Evolutionary conservation across 2,797 vertebrate species (phyloP), one percentile per base, ranked within the genome.

Genomic region (Tadarida brasiliensis): DNA sequence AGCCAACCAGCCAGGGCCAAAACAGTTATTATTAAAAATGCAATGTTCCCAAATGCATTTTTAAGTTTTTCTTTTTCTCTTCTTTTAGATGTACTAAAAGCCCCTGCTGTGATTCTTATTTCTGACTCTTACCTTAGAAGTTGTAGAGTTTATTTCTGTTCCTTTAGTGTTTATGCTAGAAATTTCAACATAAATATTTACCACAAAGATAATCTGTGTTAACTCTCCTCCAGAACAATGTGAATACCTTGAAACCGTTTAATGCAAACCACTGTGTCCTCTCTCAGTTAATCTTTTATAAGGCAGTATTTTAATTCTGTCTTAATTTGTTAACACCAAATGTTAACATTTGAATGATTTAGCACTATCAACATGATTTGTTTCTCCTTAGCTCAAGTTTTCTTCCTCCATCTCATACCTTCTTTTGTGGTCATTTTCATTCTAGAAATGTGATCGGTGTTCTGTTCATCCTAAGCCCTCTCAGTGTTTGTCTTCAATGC

Each of bases 381-480:
- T 84, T 28, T 63, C 49, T 65, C 68, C 65, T 91, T 61, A 71
- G 33, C 7, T 96, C 33, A 85, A 35, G 14, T 65, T 93, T 96
- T 93, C 44, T n/a, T 70, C 22, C 77, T 76, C 16, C n/a, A 67
- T 92, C 9, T 81, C 33, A 39, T 4, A 47, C 7, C 3, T 59
- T 68, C 33, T 17, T n/a, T 22, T 56, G 11, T 39, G 6, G 7
- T 63, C 39, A 44, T 65, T 61, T 86, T 91, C 30, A 30, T 88
- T 90, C 14, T 88, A 9, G 39, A 78, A 73, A 8, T 28, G 20
- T 44, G 33, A 54, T 15, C 26, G 22, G 10, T 91, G 5, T 10
- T 86, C 33, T 63, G 0, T 10, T 63, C 67, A 54, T 78, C 49
- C 4, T 61, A 77, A 24, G 4, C 51, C 6, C 1, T 63, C 7